Conservation (phyloP, 2,888 invertebrate genomes). For the Tridacna gigas region DNA sequence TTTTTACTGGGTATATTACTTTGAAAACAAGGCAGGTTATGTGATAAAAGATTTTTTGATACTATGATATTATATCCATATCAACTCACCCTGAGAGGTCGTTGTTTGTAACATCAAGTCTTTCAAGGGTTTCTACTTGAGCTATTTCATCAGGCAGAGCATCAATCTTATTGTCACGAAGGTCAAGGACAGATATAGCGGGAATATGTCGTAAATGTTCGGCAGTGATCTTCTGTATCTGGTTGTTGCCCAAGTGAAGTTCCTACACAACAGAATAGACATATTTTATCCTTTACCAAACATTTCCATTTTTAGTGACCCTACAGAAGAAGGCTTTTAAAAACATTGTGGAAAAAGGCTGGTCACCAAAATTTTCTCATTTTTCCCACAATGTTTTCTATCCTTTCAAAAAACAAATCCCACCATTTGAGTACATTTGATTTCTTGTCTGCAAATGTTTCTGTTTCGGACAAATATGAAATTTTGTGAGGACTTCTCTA, state of each 20-base stretch:
- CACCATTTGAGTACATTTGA: too few relatives aligned
- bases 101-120: slow-evolving; percentile 94
- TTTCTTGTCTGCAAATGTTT: too few relatives aligned
- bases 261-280: slow-evolving; percentile 85
- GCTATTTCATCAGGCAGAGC: slow-evolving; percentile 92
- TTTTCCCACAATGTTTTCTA: background rate
- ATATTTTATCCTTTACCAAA: background rate
- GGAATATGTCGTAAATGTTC: slow-evolving; percentile 84
- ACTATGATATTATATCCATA: background rate
- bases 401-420: background rate
- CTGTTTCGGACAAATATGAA: too few relatives aligned
- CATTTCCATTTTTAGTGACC: background rate
- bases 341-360: background rate
- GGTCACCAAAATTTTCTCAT: background rate
- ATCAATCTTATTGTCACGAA: slow-evolving; percentile 93
- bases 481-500: too few relatives aligned
- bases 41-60: too few relatives aligned
- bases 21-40: too few relatives aligned
- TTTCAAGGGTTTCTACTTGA: slow-evolving; percentile 90
- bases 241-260: slow-evolving; percentile 93
- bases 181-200: slow-evolving; percentile 87
- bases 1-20: too few relatives aligned
- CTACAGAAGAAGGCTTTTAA: background rate
- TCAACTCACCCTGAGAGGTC: slow-evolving; percentile 86
- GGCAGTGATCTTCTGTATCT: slow-evolving; percentile 89